A percentile compares a stretch with the other conserved stretches of the same genome.
phyloP scores from a whole-genome alignment of 1,140 invertebrate species.

The Hermatobates lingyangjiaoensis region DNA sequence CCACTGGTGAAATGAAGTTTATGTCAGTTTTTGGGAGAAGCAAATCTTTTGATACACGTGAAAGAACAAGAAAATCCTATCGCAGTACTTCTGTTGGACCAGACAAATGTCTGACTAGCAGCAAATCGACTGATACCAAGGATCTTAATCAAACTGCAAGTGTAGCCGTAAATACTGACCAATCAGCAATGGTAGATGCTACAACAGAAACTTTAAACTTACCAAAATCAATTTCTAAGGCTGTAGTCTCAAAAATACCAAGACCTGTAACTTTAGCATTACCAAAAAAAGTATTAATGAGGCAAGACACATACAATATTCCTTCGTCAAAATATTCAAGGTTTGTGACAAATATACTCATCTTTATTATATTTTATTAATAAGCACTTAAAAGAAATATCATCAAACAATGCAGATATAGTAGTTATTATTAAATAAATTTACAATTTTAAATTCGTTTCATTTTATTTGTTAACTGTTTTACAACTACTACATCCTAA shows the following conservation, averaged over 20 bases:
- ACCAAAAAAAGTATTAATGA: slow-evolving; percentile 10
- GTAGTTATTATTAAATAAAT: too few relatives aligned
- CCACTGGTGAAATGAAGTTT: slow-evolving; percentile 18
- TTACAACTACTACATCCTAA: too few relatives aligned
- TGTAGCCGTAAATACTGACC: slow-evolving; percentile 28
- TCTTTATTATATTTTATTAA: too few relatives aligned
- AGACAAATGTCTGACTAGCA: background rate
- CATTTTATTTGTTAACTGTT: too few relatives aligned
- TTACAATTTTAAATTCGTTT: too few relatives aligned
- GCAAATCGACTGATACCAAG: slow-evolving; percentile 23
- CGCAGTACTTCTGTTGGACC: background rate
- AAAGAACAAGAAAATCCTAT: background rate
- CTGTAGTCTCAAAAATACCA: slow-evolving; percentile 12
- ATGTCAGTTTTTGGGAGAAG: slow-evolving; percentile 10
- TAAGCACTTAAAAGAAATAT: too few relatives aligned
- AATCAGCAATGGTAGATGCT: slow-evolving; percentile 28
- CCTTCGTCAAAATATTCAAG: too few relatives aligned
- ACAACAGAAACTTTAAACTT: slow-evolving; percentile 27
- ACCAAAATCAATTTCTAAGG: slow-evolving; percentile 4
- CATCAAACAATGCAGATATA: too few relatives aligned
- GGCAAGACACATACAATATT: slow-evolving; percentile 15
- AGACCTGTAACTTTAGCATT: slow-evolving; percentile 7
- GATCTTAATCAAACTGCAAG: slow-evolving; percentile 21
- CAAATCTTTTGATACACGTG: slow-evolving; percentile 12
- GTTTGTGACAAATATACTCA: too few relatives aligned